phyloP scores from a whole-genome alignment of 2,888 invertebrate genomes.

The Aspidiotus destructor region DNA sequence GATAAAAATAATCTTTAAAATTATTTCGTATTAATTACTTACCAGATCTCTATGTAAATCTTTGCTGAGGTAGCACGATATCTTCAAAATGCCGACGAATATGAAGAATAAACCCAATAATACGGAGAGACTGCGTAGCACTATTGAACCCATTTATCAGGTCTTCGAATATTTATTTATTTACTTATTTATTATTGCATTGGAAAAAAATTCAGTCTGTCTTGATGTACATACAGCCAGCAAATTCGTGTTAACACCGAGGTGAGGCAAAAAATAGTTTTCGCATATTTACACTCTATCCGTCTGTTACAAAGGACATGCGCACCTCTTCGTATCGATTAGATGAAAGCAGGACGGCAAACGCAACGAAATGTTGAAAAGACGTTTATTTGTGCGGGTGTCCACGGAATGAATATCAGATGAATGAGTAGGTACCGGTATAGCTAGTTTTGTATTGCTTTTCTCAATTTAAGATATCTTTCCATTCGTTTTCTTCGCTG shows the following conservation, averaged over 20 bases:
- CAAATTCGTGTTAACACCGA: not conserved
- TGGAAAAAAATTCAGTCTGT: not conserved
- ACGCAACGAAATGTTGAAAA: no score
- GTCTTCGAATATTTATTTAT: not conserved
- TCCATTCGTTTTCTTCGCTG: no score
- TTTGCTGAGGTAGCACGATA: slow-evolving; percentile 83
- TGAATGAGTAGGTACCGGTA: no score
- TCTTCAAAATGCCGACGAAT: slow-evolving; percentile 85
- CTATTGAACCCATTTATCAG: slow-evolving; percentile 58
- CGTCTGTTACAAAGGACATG: no score
- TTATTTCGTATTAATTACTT: slow-evolving; percentile 43
- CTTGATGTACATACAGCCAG: not conserved
- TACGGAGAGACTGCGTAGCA: slow-evolving; percentile 80
- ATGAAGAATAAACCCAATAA: slow-evolving; percentile 89
- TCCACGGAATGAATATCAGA: no score
- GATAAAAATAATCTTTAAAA: not conserved
- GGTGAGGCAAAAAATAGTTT: not conserved
- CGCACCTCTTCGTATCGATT: no score
- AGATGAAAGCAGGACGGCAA: no score
- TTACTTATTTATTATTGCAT: not conserved
- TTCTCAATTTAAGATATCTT: no score
- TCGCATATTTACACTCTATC: not conserved
- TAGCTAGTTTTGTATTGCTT: no score
- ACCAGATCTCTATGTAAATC: slow-evolving; percentile 95
- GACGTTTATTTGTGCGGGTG: no score